A percentile compares a stretch with the other conserved stretches of the same genome.
Evolutionary conservation across 1,140 invertebrate genomes (phyloP).

Genomic region (Eupristina koningsbergeri): DNA sequence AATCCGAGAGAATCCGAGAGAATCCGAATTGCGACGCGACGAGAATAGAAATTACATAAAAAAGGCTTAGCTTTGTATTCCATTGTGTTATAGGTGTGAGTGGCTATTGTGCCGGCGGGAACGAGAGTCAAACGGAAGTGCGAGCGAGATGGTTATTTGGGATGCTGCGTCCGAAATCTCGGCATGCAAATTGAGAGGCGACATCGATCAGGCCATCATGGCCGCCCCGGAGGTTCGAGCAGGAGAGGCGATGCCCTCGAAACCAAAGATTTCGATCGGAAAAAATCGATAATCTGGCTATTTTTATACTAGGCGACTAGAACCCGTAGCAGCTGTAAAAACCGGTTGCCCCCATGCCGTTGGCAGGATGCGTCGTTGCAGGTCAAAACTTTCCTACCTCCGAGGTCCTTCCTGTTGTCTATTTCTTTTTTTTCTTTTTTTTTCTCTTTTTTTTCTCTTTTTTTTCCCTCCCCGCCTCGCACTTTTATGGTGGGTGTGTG

Average conservation of each 20-base stretch:
- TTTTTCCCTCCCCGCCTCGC: too few species aligned
- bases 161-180: slow-evolving; percentile 3
- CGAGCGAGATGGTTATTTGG: too few species aligned
- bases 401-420: neutral
- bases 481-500: too few species aligned
- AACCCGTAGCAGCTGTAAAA: slow-evolving; percentile 42
- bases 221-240: slow-evolving; percentile 42
- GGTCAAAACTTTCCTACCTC: neutral
- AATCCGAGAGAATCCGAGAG: too few species aligned
- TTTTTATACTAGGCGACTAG: slow-evolving; percentile 65
- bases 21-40: too few species aligned
- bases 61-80: too few species aligned
- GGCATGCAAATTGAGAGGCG: slow-evolving; percentile 57
- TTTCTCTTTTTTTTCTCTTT: too few species aligned
- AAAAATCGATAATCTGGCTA: slow-evolving; percentile 63
- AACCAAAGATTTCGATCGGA: slow-evolving; percentile 55
- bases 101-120: too few species aligned
- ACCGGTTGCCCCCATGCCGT: slow-evolving; percentile 35
- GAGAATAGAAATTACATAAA: too few species aligned
- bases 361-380: neutral
- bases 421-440: neutral
- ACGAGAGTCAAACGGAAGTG: neutral
- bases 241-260: slow-evolving; percentile 16
- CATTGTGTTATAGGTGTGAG: too few species aligned
- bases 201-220: slow-evolving; percentile 58